phyloP scores from a whole-genome alignment of 2,888 invertebrate genomes.

The Papilio protenor region DNA sequence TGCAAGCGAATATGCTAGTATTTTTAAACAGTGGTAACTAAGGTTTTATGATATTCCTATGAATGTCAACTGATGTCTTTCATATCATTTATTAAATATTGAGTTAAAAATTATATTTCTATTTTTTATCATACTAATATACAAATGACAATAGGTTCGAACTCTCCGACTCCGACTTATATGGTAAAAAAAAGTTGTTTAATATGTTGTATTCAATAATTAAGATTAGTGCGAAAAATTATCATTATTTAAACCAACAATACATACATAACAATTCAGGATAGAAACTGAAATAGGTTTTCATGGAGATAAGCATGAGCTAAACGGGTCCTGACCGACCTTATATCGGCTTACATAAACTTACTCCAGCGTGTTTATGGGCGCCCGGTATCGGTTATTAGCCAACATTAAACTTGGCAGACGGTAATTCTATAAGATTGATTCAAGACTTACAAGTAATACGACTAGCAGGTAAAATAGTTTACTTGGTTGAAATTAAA shows the following conservation, averaged over 20 bases:
- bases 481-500: neutral
- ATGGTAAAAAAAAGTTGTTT: too few relatives aligned
- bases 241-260: too few relatives aligned
- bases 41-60: neutral
- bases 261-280: neutral
- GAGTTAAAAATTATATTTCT: too few relatives aligned
- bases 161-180: too few relatives aligned
- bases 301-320: constrained; percentile 61
- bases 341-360: constrained; percentile 67
- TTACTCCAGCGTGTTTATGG: constrained; percentile 59
- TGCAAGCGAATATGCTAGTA: neutral
- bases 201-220: too few relatives aligned
- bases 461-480: constrained; percentile 8
- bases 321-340: constrained; percentile 65
- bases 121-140: too few relatives aligned
- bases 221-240: too few relatives aligned
- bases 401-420: constrained; percentile 49
- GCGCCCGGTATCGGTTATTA: constrained; percentile 53
- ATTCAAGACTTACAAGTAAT: constrained; percentile 30
- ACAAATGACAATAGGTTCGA: too few relatives aligned
- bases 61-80: neutral
- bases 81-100: too few relatives aligned
- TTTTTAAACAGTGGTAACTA: constrained; percentile 9
- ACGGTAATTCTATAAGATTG: constrained; percentile 33
- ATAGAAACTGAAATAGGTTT: constrained; percentile 29